Conservation (phyloP, 2,888 invertebrate genomes). For the Ophonus ardosiacus region DNA sequence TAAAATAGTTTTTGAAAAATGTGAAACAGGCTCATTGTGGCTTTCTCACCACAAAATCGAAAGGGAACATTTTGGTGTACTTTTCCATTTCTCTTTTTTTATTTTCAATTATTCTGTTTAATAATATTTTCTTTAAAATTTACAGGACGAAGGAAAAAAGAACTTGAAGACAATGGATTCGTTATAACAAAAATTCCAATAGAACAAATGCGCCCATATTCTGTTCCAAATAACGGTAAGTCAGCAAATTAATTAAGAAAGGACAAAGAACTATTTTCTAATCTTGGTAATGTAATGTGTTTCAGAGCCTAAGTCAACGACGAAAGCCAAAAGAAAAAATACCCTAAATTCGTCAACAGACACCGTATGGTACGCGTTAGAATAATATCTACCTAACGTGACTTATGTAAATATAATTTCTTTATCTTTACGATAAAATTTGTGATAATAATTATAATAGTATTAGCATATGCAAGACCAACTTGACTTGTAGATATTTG, state of each 20-base stretch:
- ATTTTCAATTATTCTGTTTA: background rate
- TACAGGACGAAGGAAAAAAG: constrained; percentile 41
- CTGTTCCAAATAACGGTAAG: constrained; percentile 25
- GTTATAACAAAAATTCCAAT: constrained; percentile 27
- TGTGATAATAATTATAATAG: constrained; percentile 3
- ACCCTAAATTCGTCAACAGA: constrained; percentile 1
- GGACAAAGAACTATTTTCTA: too few relatives aligned
- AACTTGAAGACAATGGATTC: constrained; percentile 38
- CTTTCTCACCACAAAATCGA: too few relatives aligned
- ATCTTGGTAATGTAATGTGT: background rate
- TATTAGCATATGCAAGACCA: background rate
- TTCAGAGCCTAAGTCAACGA: background rate
- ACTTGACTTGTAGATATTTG: background rate
- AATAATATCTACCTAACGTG: background rate
- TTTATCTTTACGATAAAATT: background rate
- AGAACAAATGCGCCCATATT: constrained; percentile 6
- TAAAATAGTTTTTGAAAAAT: too few relatives aligned
- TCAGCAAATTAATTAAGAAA: background rate
- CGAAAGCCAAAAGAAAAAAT: constrained; percentile 6
- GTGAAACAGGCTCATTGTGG: too few relatives aligned
- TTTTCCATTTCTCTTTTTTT: too few relatives aligned
- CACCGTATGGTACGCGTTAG: constrained; percentile 1
- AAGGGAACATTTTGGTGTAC: too few relatives aligned
- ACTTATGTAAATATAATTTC: too few relatives aligned
- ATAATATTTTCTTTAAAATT: background rate